Evolutionary conservation across 1,140 invertebrate genomes (phyloP).

Genomic region (Lasioglossum baleicum): DNA sequence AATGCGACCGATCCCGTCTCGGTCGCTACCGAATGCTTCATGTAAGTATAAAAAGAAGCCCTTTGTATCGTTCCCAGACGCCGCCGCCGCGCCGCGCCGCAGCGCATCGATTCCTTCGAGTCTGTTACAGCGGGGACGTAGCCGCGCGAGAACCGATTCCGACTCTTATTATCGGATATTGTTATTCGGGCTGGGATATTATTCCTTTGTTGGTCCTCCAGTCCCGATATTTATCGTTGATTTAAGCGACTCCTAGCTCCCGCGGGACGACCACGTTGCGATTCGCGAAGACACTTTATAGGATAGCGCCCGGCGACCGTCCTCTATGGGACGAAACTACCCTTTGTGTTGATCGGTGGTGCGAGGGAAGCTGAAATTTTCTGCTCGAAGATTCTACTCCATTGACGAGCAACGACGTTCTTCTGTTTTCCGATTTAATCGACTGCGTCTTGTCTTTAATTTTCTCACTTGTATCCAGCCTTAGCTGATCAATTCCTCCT

Average conservation of each 20-base stretch:
- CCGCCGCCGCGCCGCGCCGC: neutral
- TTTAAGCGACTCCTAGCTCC: neutral
- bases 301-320: too few relatives aligned
- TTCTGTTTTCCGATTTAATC: too few relatives aligned
- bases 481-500: neutral
- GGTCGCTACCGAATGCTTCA: constrained; percentile 9
- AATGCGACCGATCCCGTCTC: constrained; percentile 45
- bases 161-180: constrained; percentile 14
- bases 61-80: constrained; percentile 46
- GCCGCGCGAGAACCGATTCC: neutral
- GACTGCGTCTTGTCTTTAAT: too few relatives aligned
- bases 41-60: constrained; percentile 4
- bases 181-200: constrained; percentile 6
- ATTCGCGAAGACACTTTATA: too few relatives aligned
- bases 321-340: too few relatives aligned
- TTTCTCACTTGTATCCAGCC: too few relatives aligned
- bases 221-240: neutral
- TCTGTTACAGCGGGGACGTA: neutral
- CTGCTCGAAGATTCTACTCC: too few relatives aligned
- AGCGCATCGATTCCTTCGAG: constrained; percentile 21
- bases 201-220: constrained; percentile 13
- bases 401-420: too few relatives aligned
- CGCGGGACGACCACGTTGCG: too few relatives aligned
- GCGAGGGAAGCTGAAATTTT: too few relatives aligned
- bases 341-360: too few relatives aligned